phyloP scores from a whole-genome alignment of 2,113 vertebrate species.

The Ctenodactylus gundi region DNA sequence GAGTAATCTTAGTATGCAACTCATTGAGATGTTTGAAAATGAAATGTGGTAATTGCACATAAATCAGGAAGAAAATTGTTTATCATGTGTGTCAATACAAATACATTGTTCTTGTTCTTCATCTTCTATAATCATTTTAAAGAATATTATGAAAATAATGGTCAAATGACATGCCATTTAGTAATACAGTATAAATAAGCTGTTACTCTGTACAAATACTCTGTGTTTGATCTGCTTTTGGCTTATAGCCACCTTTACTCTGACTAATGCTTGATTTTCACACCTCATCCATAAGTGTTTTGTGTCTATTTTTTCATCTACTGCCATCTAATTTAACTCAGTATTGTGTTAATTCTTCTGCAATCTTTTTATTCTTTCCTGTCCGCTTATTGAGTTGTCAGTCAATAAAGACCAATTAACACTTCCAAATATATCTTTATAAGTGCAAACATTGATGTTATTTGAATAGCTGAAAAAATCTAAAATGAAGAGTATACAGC shows the following conservation, averaged over 20 bases:
- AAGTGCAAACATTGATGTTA: slow-evolving; percentile 41
- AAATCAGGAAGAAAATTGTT: slow-evolving; percentile 17
- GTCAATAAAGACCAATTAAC: slow-evolving; percentile 49
- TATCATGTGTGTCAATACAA: not conserved
- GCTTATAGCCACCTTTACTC: slow-evolving; percentile 31
- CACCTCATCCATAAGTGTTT: slow-evolving; percentile 17
- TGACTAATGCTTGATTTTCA: slow-evolving; percentile 47
- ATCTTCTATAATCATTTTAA: not conserved
- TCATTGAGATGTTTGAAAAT: not conserved
- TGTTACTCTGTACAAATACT: not conserved
- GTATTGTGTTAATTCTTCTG: slow-evolving; percentile 15
- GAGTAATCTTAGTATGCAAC: not conserved
- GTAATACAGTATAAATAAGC: not conserved
- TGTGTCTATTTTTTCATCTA: slow-evolving; percentile 49
- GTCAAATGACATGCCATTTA: not conserved
- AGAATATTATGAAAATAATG: not conserved
- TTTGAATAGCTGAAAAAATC: slow-evolving; percentile 24
- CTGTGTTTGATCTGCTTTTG: not conserved
- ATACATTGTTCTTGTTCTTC: not conserved
- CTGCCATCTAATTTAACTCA: slow-evolving; percentile 48
- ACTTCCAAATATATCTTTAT: slow-evolving; percentile 44
- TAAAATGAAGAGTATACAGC: not conserved
- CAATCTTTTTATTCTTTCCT: not conserved
- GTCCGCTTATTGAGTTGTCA: not conserved
- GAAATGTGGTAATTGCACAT: not conserved